A percentile compares a stretch with the other conserved stretches of the same genome.
These are phyloP conservation scores for Formica selysi DNA, from an alignment of 1,140 invertebrate genomes.

Conservation along the genomic window DNA sequence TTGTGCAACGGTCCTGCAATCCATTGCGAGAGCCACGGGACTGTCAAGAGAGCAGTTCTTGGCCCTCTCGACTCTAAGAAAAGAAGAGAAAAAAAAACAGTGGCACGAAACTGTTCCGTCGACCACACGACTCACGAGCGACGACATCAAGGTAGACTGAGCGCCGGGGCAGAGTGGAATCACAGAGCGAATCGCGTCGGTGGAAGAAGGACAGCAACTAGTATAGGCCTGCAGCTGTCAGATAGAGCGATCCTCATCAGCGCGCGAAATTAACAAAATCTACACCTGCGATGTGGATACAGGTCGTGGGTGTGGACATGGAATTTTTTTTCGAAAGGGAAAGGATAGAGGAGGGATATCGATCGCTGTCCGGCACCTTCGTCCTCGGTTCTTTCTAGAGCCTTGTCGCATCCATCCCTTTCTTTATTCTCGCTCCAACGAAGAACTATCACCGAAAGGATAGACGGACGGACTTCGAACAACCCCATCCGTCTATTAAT, in stretches of 20 bases:
- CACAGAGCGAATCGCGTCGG: not conserved
- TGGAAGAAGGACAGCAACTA: not conserved
- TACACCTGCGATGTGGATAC: constrained; percentile 65
- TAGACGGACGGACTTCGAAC: constrained; percentile 33
- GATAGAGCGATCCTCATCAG: constrained; percentile 67
- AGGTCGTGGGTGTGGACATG: constrained; percentile 50
- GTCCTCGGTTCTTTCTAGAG: constrained; percentile 13
- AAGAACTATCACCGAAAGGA: constrained; percentile 47
- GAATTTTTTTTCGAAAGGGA: not conserved
- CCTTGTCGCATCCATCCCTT: constrained; percentile 6
- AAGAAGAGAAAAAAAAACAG: constrained; percentile 57
- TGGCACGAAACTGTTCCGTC: constrained; percentile 61
- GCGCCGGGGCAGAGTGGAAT: constrained; percentile 17
- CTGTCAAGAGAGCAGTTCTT: constrained; percentile 74
- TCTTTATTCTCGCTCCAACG: not conserved
- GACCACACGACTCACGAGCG: constrained; percentile 49
- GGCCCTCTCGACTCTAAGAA: constrained; percentile 61
- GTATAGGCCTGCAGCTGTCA: constrained; percentile 64
- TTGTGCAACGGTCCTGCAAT: constrained; percentile 70
- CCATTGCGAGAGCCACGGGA: constrained; percentile 67
- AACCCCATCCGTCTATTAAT: constrained; percentile 79
- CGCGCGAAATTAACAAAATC: constrained; percentile 73
- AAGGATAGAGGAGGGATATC: not conserved
- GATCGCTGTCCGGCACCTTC: not conserved
- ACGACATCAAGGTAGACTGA: constrained; percentile 66